These are phyloP conservation scores for Mugil cephalus DNA, from an alignment of 2,113 vertebrate genomes.

Conservation along the genomic window DNA sequence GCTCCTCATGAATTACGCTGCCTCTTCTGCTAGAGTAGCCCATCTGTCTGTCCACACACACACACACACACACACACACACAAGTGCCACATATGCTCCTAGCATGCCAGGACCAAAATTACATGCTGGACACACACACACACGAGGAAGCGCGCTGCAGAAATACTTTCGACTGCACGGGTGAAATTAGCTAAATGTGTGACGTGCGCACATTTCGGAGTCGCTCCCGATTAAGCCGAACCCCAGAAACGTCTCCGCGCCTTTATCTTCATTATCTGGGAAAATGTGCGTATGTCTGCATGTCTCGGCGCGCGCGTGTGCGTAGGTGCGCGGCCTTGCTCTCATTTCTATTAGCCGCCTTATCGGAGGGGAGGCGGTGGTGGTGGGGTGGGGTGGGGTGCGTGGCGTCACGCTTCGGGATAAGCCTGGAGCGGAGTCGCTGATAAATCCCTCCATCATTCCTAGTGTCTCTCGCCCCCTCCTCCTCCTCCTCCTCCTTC, in stretches of 20 bases:
- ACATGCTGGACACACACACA: no score
- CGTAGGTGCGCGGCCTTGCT: conserved; percentile 11
- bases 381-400: conserved; percentile 22
- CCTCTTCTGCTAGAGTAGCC: conserved; percentile 61
- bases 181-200: conserved; percentile 18
- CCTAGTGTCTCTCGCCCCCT: conserved; percentile 35
- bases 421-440: conserved; percentile 76
- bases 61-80: conserved; percentile 27
- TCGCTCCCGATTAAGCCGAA: conserved; percentile 42
- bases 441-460: conserved; percentile 84
- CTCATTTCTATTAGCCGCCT: conserved; percentile 81
- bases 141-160: no score
- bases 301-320: conserved; percentile 41
- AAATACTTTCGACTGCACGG: conserved; percentile 14
- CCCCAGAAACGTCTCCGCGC: conserved; percentile 40
- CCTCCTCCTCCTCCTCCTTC: conserved; percentile 12
- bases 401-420: conserved; percentile 73
- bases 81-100: conserved; percentile 36
- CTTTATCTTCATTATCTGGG: conserved; percentile 72
- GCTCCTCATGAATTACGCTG: conserved; percentile 71
- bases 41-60: conserved; percentile 57
- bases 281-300: conserved; percentile 78
- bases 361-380: conserved; percentile 55
- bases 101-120: conserved; percentile 22
- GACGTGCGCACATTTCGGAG: not conserved